These are phyloP conservation scores for Cheilosia soror DNA, from an alignment of 2,888 invertebrate species.

Conservation along the genomic window DNA sequence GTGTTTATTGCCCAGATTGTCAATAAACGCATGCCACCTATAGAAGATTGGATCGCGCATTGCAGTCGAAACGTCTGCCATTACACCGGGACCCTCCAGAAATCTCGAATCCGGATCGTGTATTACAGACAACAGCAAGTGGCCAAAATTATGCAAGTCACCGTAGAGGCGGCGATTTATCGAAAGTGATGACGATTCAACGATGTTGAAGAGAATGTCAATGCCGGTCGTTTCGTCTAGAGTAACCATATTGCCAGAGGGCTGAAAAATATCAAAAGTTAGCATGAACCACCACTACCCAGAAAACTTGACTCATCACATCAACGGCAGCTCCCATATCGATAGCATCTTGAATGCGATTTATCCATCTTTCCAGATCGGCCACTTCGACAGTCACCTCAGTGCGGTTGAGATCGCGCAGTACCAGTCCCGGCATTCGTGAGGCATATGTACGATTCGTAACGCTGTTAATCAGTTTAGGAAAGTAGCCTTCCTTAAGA, in stretches of 20 bases:
- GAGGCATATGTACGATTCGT: constrained; percentile 88
- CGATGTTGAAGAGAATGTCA: constrained; percentile 90
- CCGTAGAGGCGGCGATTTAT: constrained; percentile 89
- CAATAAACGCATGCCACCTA: constrained; percentile 92
- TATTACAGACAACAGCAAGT: constrained; percentile 89
- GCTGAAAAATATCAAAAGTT: constrained; percentile 62
- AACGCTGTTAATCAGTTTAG: constrained; percentile 88
- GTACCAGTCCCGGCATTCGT: constrained; percentile 85
- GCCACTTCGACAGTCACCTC: constrained; percentile 82
- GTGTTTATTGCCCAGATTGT: constrained; percentile 89
- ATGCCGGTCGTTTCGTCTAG: constrained; percentile 86
- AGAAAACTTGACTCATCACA: constrained; percentile 83
- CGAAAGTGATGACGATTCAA: constrained; percentile 89
- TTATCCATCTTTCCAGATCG: constrained; percentile 89
- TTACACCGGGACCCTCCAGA: constrained; percentile 90
- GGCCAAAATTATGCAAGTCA: constrained; percentile 92
- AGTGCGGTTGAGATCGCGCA: constrained; percentile 86
- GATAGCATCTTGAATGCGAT: constrained; percentile 89
- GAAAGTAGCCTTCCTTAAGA: constrained; percentile 90
- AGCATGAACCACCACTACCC: too few relatives aligned
- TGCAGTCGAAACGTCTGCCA: constrained; percentile 92
- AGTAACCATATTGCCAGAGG: constrained; percentile 78
- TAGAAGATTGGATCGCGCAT: constrained; percentile 95
- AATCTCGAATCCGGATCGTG: constrained; percentile 90
- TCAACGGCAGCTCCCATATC: constrained; percentile 86